A percentile compares a stretch with the other conserved stretches of the same genome.
Evolutionary conservation across 2,888 invertebrate genomes (phyloP).

Genomic region (Aphodius sticticus): DNA sequence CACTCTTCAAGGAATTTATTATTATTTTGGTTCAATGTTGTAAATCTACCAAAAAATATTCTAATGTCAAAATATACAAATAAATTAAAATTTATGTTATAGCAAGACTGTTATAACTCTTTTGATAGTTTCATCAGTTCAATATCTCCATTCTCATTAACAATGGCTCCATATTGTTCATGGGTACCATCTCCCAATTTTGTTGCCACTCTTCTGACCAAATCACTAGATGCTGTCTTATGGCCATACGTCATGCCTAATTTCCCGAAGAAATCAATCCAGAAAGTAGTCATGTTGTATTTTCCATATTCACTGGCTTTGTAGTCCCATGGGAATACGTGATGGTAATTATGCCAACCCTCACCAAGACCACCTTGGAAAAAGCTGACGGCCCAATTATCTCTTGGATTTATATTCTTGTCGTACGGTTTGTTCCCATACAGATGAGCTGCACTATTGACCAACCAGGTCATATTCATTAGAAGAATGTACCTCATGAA

Average conservation of each 20-base stretch:
- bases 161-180: conserved; percentile 18
- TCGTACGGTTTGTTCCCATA: conserved; percentile 81
- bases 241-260: conserved; percentile 82
- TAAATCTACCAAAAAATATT: no score
- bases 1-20: no score
- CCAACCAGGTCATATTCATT: conserved; percentile 88
- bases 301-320: conserved; percentile 83
- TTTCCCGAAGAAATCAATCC: conserved; percentile 74
- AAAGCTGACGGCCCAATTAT: conserved; percentile 78
- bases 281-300: conserved; percentile 68
- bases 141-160: conserved; percentile 15
- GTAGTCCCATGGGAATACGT: conserved; percentile 95
- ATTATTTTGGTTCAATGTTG: no score
- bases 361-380: conserved; percentile 67
- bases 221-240: conserved; percentile 70
- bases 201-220: conserved; percentile 72
- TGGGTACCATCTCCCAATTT: conserved; percentile 72
- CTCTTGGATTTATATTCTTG: conserved; percentile 78
- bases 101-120: not conserved
- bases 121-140: not conserved
- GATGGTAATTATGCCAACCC: conserved; percentile 91
- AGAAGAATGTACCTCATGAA: conserved; percentile 75
- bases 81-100: not conserved
- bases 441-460: conserved; percentile 89
- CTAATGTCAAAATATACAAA: not conserved